Conservation (phyloP, 2,888 invertebrate species). For the Rhorus exstirpatorius region DNA sequence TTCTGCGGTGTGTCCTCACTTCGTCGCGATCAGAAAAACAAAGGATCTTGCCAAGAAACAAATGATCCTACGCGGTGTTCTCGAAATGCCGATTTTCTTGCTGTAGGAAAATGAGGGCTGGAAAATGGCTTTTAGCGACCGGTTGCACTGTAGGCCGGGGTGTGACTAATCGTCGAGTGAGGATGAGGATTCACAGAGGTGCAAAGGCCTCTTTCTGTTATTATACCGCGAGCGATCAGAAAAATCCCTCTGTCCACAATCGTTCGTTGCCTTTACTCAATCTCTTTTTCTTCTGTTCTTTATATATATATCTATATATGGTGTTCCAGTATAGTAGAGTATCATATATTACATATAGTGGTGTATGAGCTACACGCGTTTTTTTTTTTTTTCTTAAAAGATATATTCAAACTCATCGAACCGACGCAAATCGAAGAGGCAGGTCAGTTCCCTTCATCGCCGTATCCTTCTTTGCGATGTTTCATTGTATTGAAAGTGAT, state of each 20-base stretch:
- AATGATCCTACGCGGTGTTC: constrained; percentile 70
- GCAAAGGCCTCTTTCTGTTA: constrained; percentile 60
- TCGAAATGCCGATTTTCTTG: constrained; percentile 47
- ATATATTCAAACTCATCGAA: constrained; percentile 79
- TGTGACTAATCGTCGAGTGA: constrained; percentile 77
- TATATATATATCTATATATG: neutral
- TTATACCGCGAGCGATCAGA: constrained; percentile 16
- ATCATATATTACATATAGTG: neutral
- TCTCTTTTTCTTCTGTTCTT: constrained; percentile 11
- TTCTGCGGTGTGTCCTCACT: constrained; percentile 68
- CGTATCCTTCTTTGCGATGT: constrained; percentile 64
- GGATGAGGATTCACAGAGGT: constrained; percentile 66
- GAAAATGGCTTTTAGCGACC: constrained; percentile 69
- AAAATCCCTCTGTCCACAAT: constrained; percentile 43
- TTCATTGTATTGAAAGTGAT: constrained; percentile 59
- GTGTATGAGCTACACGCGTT: constrained; percentile 70
- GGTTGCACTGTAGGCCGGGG: constrained; percentile 61
- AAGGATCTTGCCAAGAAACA: constrained; percentile 72
- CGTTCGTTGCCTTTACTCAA: constrained; percentile 24
- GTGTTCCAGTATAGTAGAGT: constrained; percentile 6
- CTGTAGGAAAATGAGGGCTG: constrained; percentile 21
- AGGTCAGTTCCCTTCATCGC: constrained; percentile 74
- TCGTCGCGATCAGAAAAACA: constrained; percentile 71
- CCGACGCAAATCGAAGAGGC: constrained; percentile 80
- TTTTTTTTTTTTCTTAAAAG: constrained; percentile 71